phyloP scores from a whole-genome alignment of 2,797 vertebrate species.

The Eulemur coronatus region DNA sequence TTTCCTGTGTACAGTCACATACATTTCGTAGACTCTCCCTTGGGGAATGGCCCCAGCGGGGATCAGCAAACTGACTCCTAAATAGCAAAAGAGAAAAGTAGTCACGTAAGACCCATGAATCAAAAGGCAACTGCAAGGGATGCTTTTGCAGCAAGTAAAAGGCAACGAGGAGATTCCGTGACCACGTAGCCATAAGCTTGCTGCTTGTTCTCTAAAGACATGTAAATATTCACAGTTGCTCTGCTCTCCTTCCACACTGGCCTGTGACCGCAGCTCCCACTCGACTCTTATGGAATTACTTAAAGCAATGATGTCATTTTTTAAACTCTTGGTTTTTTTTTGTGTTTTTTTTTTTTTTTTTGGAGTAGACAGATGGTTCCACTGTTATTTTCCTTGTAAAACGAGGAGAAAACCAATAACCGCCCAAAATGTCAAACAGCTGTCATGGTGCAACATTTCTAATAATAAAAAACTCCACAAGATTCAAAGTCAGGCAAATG shows the following conservation, averaged over 20 bases:
- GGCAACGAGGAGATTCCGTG: slow-evolving; percentile 7
- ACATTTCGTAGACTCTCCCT: slow-evolving; percentile 99
- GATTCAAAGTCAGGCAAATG: slow-evolving; percentile 60
- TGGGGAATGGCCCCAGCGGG: slow-evolving; percentile 97
- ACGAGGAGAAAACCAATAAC: slow-evolving; percentile 70
- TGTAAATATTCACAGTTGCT: slow-evolving; percentile 33
- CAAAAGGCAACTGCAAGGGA: slow-evolving; percentile 44
- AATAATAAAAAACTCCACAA: slow-evolving; percentile 60
- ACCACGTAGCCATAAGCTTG: background rate
- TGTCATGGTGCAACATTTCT: slow-evolving; percentile 76
- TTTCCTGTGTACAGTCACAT: slow-evolving; percentile 98
- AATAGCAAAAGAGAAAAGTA: slow-evolving; percentile 73
- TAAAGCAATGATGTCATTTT: slow-evolving; percentile 42
- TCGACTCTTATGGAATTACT: background rate
- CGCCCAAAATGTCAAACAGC: slow-evolving; percentile 77
- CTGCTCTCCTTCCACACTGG: background rate
- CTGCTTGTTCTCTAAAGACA: background rate
- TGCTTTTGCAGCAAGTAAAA: background rate
- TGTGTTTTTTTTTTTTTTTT: slow-evolving; percentile 57
- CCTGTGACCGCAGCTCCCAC: background rate
- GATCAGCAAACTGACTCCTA: slow-evolving; percentile 97
- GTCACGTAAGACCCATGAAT: slow-evolving; percentile 28
- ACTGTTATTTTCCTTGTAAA: slow-evolving; percentile 79
- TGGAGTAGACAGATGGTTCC: slow-evolving; percentile 78
- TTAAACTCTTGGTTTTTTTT: slow-evolving; percentile 72